Percentiles rank a stretch among this genome's conserved stretches.
These are phyloP conservation scores for Popillia japonica DNA, from an alignment of 1,140 invertebrate species.

Conservation along the genomic window DNA sequence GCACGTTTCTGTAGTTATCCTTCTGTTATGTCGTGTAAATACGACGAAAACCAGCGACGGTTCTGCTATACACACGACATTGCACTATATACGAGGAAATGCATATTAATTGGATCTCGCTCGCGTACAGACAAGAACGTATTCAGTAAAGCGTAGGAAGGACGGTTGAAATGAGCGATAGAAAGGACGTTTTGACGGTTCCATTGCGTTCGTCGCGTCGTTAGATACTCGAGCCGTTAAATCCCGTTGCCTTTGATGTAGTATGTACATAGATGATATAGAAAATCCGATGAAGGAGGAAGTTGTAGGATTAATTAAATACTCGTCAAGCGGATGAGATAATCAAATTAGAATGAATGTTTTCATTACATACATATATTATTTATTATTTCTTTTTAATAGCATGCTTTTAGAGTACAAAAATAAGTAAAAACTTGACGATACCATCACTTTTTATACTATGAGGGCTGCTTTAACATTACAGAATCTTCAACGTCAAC, in stretches of 20 bases:
- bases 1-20: constrained; percentile 14
- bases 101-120: constrained; percentile 3
- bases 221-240: not conserved
- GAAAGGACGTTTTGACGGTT: not conserved
- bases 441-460: too few relatives aligned
- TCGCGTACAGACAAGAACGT: not conserved
- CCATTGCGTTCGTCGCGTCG: not conserved
- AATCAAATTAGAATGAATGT: not conserved
- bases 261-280: not conserved
- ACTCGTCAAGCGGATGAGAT: not conserved
- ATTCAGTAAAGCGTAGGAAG: not conserved
- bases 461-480: too few relatives aligned
- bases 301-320: constrained; percentile 7
- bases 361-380: not conserved
- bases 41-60: not conserved
- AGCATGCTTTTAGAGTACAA: too few relatives aligned
- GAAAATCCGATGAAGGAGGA: not conserved
- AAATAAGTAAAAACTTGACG: too few relatives aligned
- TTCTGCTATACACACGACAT: not conserved
- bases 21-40: constrained; percentile 7
- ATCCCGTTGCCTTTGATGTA: not conserved
- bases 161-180: constrained; percentile 3
- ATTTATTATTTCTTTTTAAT: too few relatives aligned
- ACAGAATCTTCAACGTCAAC: too few relatives aligned
- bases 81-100: not conserved